Evolutionary conservation across 2,113 vertebrate species (phyloP), one percentile per base, ranked within the genome.

Genomic region (Epinephelus cyanopodus): DNA sequence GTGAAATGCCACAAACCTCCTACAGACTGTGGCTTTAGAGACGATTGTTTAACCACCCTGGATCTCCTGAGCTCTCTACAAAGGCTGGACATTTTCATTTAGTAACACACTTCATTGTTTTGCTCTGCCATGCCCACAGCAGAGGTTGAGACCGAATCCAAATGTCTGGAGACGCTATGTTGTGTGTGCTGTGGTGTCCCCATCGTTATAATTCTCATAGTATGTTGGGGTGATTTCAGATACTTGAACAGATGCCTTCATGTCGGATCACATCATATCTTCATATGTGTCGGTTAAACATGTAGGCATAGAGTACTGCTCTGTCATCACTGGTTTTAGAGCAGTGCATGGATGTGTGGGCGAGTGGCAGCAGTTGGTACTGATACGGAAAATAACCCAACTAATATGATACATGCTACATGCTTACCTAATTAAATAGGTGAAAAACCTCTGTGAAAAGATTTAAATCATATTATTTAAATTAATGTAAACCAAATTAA

Each of bases 21-120:
- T 7, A 21, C 52, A 79, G 70, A 79, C 60, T 45, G 53, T 33
- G 50, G 47, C 54, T 78, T 79, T 63, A 61, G 37, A 70, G 60
- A 54, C 0, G 0, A 45, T 65, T 15, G 8, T 48, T 56, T 81
- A 23, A 14, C 33, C 47, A 10, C 4, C 5, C 3, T 3, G 21
- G 60, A 87, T 66, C 48, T 87, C 64, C 50, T 58, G 10, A 58
- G 37, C 54, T 78, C 23, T 33, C 47, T 66, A 8, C 47, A 11
- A 50, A 53, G 27, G 19, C n/a, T 54, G n/a, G n/a, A 77, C 0
- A 57, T 13, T 12, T 74, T 27, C 15, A 47, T 53, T 60, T 61
- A 39, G 18, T 13, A 19, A 29, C 47, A 45, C 45, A 54, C 18
- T 62, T 72, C 13, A 17, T 29, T 62, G 47, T 67, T 56, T 67